These are phyloP conservation scores for Gastrophryne carolinensis DNA, from an alignment of 2,797 vertebrate species.

Conservation along the genomic window DNA sequence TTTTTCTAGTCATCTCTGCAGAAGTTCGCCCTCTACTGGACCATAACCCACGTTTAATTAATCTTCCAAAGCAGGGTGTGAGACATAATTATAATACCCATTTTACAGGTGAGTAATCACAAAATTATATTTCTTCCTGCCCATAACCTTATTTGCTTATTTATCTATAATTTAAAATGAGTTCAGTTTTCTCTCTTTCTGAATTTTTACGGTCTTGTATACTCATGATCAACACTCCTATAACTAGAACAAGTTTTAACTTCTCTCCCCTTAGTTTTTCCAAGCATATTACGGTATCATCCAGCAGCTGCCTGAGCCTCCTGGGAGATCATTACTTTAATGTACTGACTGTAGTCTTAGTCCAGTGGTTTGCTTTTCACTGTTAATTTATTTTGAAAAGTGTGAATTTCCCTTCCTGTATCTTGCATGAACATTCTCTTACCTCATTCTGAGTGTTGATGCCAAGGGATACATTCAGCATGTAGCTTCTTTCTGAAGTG, in stretches of 20 bases:
- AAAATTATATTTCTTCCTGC: too few relatives aligned
- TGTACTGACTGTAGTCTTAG: conserved; percentile 29
- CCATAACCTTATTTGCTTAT: too few relatives aligned
- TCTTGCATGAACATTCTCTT: not conserved
- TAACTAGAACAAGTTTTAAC: conserved; percentile 7
- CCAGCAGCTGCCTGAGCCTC: conserved; percentile 6
- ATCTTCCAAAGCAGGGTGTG: too few relatives aligned
- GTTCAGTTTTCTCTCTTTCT: not conserved
- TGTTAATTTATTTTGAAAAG: conserved; percentile 32
- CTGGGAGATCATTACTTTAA: conserved; percentile 43
- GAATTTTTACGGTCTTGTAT: not conserved
- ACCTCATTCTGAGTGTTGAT: conserved; percentile 4
- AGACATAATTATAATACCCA: too few relatives aligned
- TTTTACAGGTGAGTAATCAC: too few relatives aligned
- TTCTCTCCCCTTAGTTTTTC: conserved; percentile 32
- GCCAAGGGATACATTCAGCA: conserved; percentile 36
- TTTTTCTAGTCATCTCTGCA: too few relatives aligned
- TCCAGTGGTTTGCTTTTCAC: conserved; percentile 3
- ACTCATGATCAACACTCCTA: not conserved
- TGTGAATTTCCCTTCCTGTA: conserved; percentile 40
- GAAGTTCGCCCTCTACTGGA: too few relatives aligned
- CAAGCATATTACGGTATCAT: conserved; percentile 28
- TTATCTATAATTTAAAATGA: too few relatives aligned
- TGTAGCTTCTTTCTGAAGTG: conserved; percentile 2
- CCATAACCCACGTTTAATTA: too few relatives aligned